These are phyloP conservation scores for Euproctis similis DNA, from an alignment of 2,888 invertebrate species.

Conservation along the genomic window DNA sequence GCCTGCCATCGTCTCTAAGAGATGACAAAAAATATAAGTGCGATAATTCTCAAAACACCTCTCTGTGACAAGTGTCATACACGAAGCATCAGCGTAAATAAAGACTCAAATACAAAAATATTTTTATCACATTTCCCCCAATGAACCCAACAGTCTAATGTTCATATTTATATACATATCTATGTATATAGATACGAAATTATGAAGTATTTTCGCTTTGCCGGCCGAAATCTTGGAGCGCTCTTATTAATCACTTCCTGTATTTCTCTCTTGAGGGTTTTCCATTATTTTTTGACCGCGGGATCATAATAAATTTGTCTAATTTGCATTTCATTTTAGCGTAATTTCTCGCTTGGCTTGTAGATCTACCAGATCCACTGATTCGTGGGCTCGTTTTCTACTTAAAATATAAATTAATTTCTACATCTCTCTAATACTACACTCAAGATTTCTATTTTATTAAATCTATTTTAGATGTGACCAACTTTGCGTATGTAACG, in stretches of 20 bases:
- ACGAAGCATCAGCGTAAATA: too few species aligned
- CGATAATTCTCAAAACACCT: too few species aligned
- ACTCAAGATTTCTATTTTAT: too few species aligned
- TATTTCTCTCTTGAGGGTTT: slow-evolving; percentile 33
- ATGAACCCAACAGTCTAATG: slow-evolving; percentile 1
- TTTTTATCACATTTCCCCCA: too few species aligned
- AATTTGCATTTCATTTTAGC: slow-evolving; percentile 66
- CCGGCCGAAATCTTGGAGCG: slow-evolving; percentile 29
- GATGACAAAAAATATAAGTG: too few species aligned
- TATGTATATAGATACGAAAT: slow-evolving; percentile 4
- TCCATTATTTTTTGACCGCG: slow-evolving; percentile 54
- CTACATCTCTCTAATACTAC: too few species aligned
- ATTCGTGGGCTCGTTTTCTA: slow-evolving; percentile 32
- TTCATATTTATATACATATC: slow-evolving; percentile 1
- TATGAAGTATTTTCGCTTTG: slow-evolving; percentile 21
- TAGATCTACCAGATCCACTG: slow-evolving; percentile 31
- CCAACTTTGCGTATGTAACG: slow-evolving; percentile 14
- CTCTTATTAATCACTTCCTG: slow-evolving; percentile 59
- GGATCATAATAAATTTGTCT: slow-evolving; percentile 65
- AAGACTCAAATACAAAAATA: too few species aligned
- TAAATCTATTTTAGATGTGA: too few species aligned
- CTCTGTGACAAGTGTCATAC: too few species aligned
- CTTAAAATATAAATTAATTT: slow-evolving; percentile 14
- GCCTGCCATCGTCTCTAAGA: too few species aligned
- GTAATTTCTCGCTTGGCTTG: slow-evolving; percentile 47